A percentile compares a stretch with the other conserved stretches of the same genome.
These are phyloP conservation scores for Bufo bufo DNA, from an alignment of 2,113 vertebrate species.

Conservation along the genomic window DNA sequence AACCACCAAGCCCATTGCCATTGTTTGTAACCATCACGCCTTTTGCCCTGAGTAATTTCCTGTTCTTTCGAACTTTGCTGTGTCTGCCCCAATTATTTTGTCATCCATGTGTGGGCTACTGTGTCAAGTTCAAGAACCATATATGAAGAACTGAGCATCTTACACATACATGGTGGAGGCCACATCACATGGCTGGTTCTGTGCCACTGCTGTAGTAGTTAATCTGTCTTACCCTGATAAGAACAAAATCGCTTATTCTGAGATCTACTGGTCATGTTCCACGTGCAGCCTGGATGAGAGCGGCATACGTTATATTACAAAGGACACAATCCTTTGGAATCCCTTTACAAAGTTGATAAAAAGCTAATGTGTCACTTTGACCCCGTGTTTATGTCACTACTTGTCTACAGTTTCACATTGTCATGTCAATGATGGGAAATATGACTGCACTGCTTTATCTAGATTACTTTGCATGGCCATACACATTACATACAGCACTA, in stretches of 20 bases:
- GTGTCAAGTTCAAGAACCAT: too few relatives aligned
- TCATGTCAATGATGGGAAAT: not conserved
- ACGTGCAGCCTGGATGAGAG: not conserved
- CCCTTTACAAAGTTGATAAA: constrained; percentile 27
- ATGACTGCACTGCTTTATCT: not conserved
- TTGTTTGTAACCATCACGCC: too few relatives aligned
- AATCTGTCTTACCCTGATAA: not conserved
- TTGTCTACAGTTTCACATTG: constrained; percentile 1
- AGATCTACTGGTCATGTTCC: not conserved
- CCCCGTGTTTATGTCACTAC: not conserved
- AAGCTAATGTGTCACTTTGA: constrained; percentile 8
- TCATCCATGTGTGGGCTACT: too few relatives aligned
- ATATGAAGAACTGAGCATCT: too few relatives aligned
- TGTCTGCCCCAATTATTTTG: too few relatives aligned
- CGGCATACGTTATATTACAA: constrained; percentile 6
- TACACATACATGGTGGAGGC: too few relatives aligned
- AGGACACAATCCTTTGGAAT: constrained; percentile 8
- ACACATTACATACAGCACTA: not conserved
- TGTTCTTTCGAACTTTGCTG: too few relatives aligned
- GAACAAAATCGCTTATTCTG: not conserved
- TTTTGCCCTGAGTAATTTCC: too few relatives aligned
- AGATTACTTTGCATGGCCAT: not conserved
- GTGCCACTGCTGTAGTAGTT: too few relatives aligned
- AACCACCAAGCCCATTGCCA: too few relatives aligned
- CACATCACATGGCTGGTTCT: too few relatives aligned